Percentiles rank a stretch among this genome's conserved stretches.
Conservation (phyloP, 2,113 vertebrate species). For the Tachysurus vachellii region DNA sequence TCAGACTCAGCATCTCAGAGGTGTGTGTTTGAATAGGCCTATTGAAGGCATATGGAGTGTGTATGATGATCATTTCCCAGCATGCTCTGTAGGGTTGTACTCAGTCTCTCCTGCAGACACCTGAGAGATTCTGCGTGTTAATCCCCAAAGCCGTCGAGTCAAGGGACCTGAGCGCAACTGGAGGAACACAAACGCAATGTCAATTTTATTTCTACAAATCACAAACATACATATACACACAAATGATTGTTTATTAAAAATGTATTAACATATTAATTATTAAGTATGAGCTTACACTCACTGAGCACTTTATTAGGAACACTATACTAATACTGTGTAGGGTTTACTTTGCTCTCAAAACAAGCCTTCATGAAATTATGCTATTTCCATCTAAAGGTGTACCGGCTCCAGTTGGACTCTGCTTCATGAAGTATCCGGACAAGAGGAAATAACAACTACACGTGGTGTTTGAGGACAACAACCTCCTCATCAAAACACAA, state of each 20-base stretch:
- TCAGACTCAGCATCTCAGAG: constrained; percentile 13
- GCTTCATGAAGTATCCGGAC: too few species aligned
- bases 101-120: constrained; percentile 92
- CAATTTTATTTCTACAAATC: neutral
- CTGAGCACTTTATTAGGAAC: too few species aligned
- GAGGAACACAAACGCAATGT: constrained; percentile 33
- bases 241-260: neutral
- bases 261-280: too few species aligned
- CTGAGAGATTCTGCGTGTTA: constrained; percentile 87
- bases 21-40: neutral
- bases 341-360: too few species aligned
- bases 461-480: too few species aligned
- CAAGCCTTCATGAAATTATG: too few species aligned
- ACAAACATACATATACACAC: neutral
- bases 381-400: too few species aligned
- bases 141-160: constrained; percentile 84
- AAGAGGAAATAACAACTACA: too few species aligned
- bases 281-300: too few species aligned
- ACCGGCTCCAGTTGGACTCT: too few species aligned
- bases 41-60: constrained; percentile 3
- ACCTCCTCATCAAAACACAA: too few species aligned
- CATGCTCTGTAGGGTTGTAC: constrained; percentile 78
- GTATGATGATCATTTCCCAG: constrained; percentile 61
- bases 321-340: too few species aligned
- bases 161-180: constrained; percentile 89